phyloP scores from a whole-genome alignment of 2,113 vertebrate genomes.

The Pandion haliaetus region DNA sequence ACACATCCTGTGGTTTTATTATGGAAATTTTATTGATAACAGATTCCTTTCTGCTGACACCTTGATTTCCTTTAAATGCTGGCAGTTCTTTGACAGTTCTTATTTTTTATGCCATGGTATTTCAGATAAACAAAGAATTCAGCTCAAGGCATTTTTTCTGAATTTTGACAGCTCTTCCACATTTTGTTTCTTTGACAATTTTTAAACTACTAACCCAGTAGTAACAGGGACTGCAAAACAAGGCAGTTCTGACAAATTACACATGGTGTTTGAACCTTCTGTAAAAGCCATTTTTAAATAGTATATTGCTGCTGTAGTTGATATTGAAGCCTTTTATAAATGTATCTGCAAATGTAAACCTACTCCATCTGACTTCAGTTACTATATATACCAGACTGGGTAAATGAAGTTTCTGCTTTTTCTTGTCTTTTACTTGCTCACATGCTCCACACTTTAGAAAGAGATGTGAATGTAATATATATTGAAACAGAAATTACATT shows the following conservation, averaged over 20 bases:
- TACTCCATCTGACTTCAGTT: neutral
- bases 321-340: neutral
- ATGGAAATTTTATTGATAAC: neutral
- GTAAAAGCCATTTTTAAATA: neutral
- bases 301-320: neutral
- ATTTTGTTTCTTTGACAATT: conserved; percentile 8
- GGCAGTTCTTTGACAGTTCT: neutral
- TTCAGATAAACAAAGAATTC: conserved; percentile 9
- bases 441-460: neutral
- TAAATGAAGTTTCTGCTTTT: neutral
- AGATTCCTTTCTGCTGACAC: neutral
- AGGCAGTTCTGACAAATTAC: neutral
- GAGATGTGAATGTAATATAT: neutral
- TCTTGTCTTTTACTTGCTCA: neutral
- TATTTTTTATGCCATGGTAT: neutral
- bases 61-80: neutral
- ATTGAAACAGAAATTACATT: neutral
- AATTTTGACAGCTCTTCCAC: neutral
- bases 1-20: neutral
- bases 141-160: neutral
- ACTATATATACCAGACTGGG: neutral
- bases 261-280: neutral
- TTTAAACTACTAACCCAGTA: neutral
- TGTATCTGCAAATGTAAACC: neutral
- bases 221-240: neutral